A percentile compares a stretch with the other conserved stretches of the same genome.
These are phyloP conservation scores for Hycleus cichorii DNA, from an alignment of 1,140 invertebrate species.

Conservation along the genomic window DNA sequence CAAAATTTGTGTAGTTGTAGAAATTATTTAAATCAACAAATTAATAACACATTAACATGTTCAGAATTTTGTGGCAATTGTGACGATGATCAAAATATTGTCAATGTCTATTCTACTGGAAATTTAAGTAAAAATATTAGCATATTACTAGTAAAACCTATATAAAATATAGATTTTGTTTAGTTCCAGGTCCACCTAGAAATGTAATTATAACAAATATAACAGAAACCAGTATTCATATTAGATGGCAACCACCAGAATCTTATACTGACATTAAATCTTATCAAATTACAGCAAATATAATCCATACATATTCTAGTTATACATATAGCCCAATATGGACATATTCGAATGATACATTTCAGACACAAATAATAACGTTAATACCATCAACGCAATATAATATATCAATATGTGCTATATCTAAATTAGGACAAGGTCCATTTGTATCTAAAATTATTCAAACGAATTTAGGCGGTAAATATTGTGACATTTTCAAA, in stretches of 20 bases:
- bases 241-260: conserved; percentile 34
- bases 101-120: conserved; percentile 30
- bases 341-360: conserved; percentile 33
- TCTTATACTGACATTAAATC: conserved; percentile 27
- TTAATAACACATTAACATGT: conserved; percentile 23
- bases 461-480: conserved; percentile 32
- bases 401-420: conserved; percentile 32
- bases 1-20: conserved; percentile 26
- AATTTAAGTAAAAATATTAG: conserved; percentile 24
- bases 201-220: conserved; percentile 30
- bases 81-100: conserved; percentile 20
- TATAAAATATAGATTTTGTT: neutral
- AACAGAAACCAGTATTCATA: conserved; percentile 28
- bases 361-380: conserved; percentile 25
- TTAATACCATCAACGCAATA: conserved; percentile 33
- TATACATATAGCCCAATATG: conserved; percentile 21
- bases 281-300: conserved; percentile 30
- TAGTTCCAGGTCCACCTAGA: conserved; percentile 30
- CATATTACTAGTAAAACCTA: too few species aligned
- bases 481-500: conserved; percentile 1
- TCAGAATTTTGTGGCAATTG: conserved; percentile 20
- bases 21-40: conserved; percentile 32
- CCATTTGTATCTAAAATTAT: conserved; percentile 24
- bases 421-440: conserved; percentile 23
- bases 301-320: conserved; percentile 31